A percentile compares a stretch with the other conserved stretches of the same genome.
These are phyloP conservation scores for Drosophila sp. DNA, from an alignment of 1,140 invertebrate species.

Conservation along the genomic window DNA sequence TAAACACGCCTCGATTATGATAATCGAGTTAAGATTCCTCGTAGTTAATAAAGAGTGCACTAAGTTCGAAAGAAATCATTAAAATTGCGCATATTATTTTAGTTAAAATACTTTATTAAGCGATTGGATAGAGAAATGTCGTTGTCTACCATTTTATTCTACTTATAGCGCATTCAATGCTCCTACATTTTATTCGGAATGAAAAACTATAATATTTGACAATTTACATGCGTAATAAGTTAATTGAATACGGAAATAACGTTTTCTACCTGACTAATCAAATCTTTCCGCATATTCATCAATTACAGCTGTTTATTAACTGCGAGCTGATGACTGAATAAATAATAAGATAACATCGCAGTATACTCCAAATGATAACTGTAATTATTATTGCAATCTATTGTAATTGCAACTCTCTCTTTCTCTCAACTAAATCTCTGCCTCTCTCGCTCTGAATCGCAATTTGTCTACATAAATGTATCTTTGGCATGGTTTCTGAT, in stretches of 20 bases:
- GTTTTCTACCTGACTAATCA: conserved; percentile 9
- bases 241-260: not conserved
- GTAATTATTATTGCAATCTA: conserved; percentile 9
- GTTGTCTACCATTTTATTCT: too few relatives aligned
- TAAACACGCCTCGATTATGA: conserved; percentile 16
- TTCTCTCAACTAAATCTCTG: not conserved
- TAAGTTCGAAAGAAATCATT: too few relatives aligned
- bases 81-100: too few relatives aligned
- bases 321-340: not conserved
- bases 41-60: not conserved
- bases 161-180: too few relatives aligned
- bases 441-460: not conserved
- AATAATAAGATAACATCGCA: conserved; percentile 2
- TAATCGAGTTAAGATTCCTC: conserved; percentile 13
- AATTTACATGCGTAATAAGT: not conserved
- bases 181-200: too few relatives aligned
- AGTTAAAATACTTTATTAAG: too few relatives aligned
- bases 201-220: not conserved
- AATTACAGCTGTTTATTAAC: conserved; percentile 21
- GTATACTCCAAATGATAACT: conserved; percentile 6
- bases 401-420: not conserved
- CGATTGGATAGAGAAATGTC: too few relatives aligned
- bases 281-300: conserved; percentile 13
- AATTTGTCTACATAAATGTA: conserved; percentile 4
- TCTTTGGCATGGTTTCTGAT: conserved; percentile 5